Evolutionary conservation across 2,888 invertebrate genomes (phyloP), one percentile per base, ranked within the genome.

Genomic region (Ptychoptera albimana): DNA sequence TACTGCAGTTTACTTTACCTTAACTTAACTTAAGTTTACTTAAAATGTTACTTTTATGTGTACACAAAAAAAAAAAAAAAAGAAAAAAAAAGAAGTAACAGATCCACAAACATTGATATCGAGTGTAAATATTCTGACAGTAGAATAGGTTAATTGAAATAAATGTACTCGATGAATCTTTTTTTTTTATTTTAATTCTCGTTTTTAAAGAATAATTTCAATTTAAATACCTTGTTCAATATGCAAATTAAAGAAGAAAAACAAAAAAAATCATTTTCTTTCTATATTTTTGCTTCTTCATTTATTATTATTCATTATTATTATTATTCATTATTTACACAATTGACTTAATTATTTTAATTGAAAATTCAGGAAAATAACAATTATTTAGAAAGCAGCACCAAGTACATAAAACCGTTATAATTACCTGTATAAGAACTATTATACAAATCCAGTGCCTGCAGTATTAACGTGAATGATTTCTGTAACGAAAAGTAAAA

Each of bases 391-490:
- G n/a, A n/a, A n/a, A n/a, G n/a, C n/a, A n/a, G n/a, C n/a, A n/a
- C n/a, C n/a, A n/a, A n/a, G n/a, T n/a, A n/a, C n/a, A n/a, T n/a
- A 48, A 50, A 47, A 40, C 15, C 43, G 23, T 36, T 44, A 49
- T 46, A 69, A 73, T 77, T 66, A 82, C 82, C 77, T 59, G 80
- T 74, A 58, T 74, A 72, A 47, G 81, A 74, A 63, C 76, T 77
- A 64, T 82, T 79, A 68, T 72, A 77, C 66, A 83, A 79, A 70
- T 92, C 89, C 73, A 85, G 77, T 50, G 89, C 89, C 69, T 89
- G 88, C 57, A 92, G 77, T 57, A 91, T 88, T 59, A 92, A 74
- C 55, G 91, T 91, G 71, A 91, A 91, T 55, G 89, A 87, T 68
- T 88, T 82, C 91, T 85, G 82, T 54, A 78, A 77, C 61, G 60